Base-by-base conservation (phyloP, 2,113 vertebrate species). In the Cariama cristata region DNA sequence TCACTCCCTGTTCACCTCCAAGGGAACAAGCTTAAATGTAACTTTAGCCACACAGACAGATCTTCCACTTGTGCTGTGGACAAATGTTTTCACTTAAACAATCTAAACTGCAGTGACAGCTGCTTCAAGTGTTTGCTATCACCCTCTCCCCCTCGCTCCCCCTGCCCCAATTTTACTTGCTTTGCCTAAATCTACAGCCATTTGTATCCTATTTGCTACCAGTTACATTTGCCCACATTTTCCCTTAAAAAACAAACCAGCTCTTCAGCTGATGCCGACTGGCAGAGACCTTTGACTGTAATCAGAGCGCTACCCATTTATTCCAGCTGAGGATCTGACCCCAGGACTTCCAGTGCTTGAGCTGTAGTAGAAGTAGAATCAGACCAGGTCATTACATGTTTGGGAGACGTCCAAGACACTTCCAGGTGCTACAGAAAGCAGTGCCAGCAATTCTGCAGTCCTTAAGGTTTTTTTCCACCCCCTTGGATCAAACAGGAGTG, bases 351-450 rank as follows among this genome's bases (percentile, higher is more conserved):
- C 91, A 67, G 33, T n/a, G 47, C 86, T 84, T 63, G 64, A 92
- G 64, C 75, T 69, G 66, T 15, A 50, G 79, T 12, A 59, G 63
- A 80, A 94, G 18, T 11, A 80, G 73, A 73, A 92, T 88, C 64
- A 86, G 58, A 64, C n/a, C 45, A 87, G 79, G 60, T 73, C 87
- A 63, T 49, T 88, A 77, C 8, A 13, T 17, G 44, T 67, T 14
- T 96, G 96, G 64, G 72, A 86, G 42, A n/a, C 14, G 15, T 79
- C 88, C 92, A 94, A 87, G 79, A 45, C 40, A 14, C 58, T 85
- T 85, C 58, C 66, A 88, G 85, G 81, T 95, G 90, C 72, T 84
- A 42, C 45, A 91, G 67, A 62, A 59, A 88, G n/a, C 55, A 49
- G 14, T 27, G 75, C 55, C 81, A 92, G 64, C 32, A 59, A 44